phyloP scores from a whole-genome alignment of 1,140 invertebrate species.

The Trissolcus basalis region DNA sequence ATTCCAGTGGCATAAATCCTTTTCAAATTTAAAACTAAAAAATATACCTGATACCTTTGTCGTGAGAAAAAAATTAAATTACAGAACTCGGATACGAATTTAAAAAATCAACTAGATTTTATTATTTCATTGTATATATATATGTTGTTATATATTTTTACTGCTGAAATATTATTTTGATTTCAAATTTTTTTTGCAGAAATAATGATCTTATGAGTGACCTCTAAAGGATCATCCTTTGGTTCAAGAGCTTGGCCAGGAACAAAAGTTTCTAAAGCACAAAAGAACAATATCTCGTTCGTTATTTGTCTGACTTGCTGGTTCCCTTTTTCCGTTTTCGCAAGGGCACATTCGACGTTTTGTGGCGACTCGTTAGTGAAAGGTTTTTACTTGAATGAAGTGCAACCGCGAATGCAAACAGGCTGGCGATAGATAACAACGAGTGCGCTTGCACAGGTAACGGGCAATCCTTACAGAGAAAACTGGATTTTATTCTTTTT shows the following conservation, averaged over 20 bases:
- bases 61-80: too few relatives aligned
- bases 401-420: constrained; percentile 37
- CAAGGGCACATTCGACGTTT: constrained; percentile 36
- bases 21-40: not conserved
- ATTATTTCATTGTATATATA: too few relatives aligned
- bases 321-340: constrained; percentile 13
- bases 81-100: too few relatives aligned
- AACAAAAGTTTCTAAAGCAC: constrained; percentile 41
- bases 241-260: constrained; percentile 5
- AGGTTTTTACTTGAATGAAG: constrained; percentile 44
- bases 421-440: constrained; percentile 41
- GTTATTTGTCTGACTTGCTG: constrained; percentile 15
- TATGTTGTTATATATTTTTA: too few relatives aligned
- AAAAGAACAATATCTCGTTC: constrained; percentile 40
- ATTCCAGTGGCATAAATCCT: too few relatives aligned
- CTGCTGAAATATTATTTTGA: not conserved
- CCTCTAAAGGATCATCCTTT: constrained; percentile 6
- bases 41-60: not conserved
- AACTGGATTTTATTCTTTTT: constrained; percentile 35
- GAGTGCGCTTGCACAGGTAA: constrained; percentile 32
- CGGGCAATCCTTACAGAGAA: constrained; percentile 29
- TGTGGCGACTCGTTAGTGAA: constrained; percentile 47
- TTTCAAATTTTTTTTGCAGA: not conserved
- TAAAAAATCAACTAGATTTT: too few relatives aligned
- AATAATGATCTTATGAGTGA: not conserved